Evolutionary conservation across 2,113 vertebrate species (phyloP), one percentile per base, ranked within the genome.

Genomic region (Nothobranchius kuhntae): DNA sequence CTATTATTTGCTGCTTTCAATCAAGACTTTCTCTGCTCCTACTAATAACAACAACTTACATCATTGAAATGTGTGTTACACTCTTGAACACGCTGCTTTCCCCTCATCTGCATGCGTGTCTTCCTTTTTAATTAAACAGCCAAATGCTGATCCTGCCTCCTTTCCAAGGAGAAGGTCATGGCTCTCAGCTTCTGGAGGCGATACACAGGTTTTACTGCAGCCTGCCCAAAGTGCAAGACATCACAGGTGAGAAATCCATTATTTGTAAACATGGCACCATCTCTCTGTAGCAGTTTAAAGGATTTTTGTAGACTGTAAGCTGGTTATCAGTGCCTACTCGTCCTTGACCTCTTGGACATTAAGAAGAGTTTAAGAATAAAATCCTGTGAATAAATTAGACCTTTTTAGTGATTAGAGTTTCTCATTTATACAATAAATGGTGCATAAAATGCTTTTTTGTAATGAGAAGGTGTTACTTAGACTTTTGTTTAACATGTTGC

Each of bases 61-160:
- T 13, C 45, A 48, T 24, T 45, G 46, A 13, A 14, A 51, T 51
- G 30, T 35, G 26, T 53, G 65, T 61, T n/a, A 58, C 26, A 55
- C 36, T 55, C 62, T 61, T 42, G n/a, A 73, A 44, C 47, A 60
- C 77, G 68, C 13, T 48, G 30, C 78, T 64, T 53, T 48, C 24
- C 51, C 21, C 51, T 62, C 36, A 52, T 45, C 51, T 58, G 24
- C 65, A 30, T 77, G 12, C 7, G 0, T 77, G 15, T 75, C 9
- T 66, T 21, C 77, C 44, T 78, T 61, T 61, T 73, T 78, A 69
- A 71, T 61, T 36, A 26, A 76, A 70, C 91, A 99, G 98, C 92
- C 98, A 99, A 93, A 99, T 98, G 98, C 91, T 99, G 93, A 90
- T 99, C 91, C 91, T 99, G 85, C 96, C 97, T 85, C 96, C 96